Conservation (phyloP, 1,140 invertebrate genomes). For the Aphelenchoides besseyi region DNA sequence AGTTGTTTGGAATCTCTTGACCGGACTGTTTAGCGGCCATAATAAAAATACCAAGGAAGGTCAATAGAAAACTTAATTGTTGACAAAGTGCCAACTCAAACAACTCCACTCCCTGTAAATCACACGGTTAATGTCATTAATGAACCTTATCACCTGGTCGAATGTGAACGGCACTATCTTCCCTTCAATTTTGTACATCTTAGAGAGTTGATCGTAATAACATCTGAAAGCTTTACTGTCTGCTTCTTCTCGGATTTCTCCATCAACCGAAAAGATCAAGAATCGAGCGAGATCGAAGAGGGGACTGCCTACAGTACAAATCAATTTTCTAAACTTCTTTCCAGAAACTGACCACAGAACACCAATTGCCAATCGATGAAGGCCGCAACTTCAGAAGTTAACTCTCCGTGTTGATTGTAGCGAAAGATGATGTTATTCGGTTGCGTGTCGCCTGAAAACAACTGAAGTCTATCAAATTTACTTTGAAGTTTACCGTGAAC, state of each 20-base stretch:
- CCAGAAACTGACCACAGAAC: not conserved
- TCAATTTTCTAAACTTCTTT: constrained; percentile 8
- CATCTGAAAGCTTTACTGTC: not conserved
- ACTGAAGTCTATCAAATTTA: not conserved
- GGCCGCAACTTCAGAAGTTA: not conserved
- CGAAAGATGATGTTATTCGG: constrained; percentile 15
- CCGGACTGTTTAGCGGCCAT: not conserved
- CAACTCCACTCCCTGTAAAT: not conserved
- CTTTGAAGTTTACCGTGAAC: too few species aligned
- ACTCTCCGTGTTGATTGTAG: constrained; percentile 1
- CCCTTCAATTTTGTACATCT: not conserved
- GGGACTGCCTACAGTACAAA: not conserved
- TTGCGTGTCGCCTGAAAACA: constrained; percentile 9
- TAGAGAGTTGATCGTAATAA: not conserved
- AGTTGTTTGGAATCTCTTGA: not conserved
- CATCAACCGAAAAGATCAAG: not conserved
- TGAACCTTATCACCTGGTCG: constrained; percentile 17
- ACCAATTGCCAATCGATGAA: constrained; percentile 17
- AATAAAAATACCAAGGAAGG: not conserved
- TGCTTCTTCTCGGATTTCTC: not conserved
- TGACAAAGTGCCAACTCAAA: constrained; percentile 6
- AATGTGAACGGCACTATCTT: constrained; percentile 1
- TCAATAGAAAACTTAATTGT: not conserved
- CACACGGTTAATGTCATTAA: too few species aligned
- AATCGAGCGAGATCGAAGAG: constrained; percentile 17